Percentiles rank a stretch among this genome's conserved stretches.
These are phyloP conservation scores for Drosophila bipectinata DNA, from an alignment of 1,140 invertebrate species.

Conservation along the genomic window DNA sequence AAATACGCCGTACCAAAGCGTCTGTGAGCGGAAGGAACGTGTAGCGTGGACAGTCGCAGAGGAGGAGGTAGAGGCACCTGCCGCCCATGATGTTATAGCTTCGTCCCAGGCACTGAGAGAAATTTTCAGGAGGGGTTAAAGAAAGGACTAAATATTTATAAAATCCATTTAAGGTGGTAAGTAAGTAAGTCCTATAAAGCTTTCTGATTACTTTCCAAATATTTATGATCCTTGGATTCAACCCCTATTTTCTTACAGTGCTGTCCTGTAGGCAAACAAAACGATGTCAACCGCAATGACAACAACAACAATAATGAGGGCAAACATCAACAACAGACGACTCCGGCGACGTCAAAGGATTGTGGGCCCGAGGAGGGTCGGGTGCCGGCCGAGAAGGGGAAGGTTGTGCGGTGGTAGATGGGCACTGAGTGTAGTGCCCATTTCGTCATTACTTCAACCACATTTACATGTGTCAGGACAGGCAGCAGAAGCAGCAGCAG, in stretches of 20 bases:
- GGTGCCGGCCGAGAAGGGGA: slow-evolving; percentile 19
- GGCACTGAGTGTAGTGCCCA: slow-evolving; percentile 71
- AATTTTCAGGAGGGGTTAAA: no score
- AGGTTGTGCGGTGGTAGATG: slow-evolving; percentile 24
- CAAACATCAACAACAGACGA: slow-evolving; percentile 80
- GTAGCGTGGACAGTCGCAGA: slow-evolving; percentile 26
- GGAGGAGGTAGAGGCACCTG: slow-evolving; percentile 57
- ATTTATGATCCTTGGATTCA: neutral
- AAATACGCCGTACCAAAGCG: slow-evolving; percentile 53
- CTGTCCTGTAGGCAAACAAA: slow-evolving; percentile 73
- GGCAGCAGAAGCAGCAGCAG: slow-evolving; percentile 26
- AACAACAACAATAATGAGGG: slow-evolving; percentile 81
- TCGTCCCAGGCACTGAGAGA: slow-evolving; percentile 14
- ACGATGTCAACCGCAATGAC: slow-evolving; percentile 80
- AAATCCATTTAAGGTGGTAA: no score
- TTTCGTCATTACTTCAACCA: slow-evolving; percentile 83
- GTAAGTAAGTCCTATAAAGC: no score
- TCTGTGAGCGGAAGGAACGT: neutral
- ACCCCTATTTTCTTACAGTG: slow-evolving; percentile 22
- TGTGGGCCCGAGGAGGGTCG: slow-evolving; percentile 41
- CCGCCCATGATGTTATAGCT: slow-evolving; percentile 36
- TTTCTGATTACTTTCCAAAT: no score
- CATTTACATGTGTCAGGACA: slow-evolving; percentile 81
- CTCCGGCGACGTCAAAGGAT: slow-evolving; percentile 73
- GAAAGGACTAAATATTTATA: no score